A percentile compares a stretch with the other conserved stretches of the same genome.
Conservation (phyloP, 2,797 vertebrate genomes). For the Sebastes baramenuke region DNA sequence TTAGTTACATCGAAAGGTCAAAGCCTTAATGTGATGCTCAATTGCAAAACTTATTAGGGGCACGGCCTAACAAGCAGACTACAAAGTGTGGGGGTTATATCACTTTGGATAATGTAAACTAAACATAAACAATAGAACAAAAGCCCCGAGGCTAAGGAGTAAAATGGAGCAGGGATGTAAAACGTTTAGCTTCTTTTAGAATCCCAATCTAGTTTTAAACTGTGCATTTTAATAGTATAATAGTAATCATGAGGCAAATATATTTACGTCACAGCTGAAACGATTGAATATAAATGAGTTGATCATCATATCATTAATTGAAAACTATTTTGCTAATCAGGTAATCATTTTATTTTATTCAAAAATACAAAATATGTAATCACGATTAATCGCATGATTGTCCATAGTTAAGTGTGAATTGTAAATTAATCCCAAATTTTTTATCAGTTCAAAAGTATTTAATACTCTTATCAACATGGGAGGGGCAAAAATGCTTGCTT, state of each 20-base stretch:
- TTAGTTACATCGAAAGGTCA: constrained; percentile 83
- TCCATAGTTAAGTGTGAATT: too few species aligned
- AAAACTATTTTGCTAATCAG: neutral
- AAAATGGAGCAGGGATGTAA: neutral
- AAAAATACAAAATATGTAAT: neutral
- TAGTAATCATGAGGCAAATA: neutral
- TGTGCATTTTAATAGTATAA: neutral
- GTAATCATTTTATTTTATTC: neutral
- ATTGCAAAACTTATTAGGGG: constrained; percentile 71
- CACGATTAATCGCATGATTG: too few species aligned
- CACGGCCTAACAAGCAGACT: constrained; percentile 61
- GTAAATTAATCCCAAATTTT: fast-evolving
- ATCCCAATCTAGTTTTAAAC: neutral
- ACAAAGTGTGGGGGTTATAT: neutral
- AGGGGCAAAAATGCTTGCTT: too few species aligned
- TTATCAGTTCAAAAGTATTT: too few species aligned
- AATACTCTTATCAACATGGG: too few species aligned
- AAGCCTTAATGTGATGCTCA: constrained; percentile 77
- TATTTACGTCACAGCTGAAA: neutral
- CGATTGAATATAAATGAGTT: neutral
- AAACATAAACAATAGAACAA: constrained; percentile 7
- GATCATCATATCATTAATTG: neutral
- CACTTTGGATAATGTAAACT: neutral
- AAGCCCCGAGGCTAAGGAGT: neutral
- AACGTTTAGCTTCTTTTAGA: neutral